phyloP scores from a whole-genome alignment of 2,113 vertebrate genomes.

The Trachemys scripta region DNA sequence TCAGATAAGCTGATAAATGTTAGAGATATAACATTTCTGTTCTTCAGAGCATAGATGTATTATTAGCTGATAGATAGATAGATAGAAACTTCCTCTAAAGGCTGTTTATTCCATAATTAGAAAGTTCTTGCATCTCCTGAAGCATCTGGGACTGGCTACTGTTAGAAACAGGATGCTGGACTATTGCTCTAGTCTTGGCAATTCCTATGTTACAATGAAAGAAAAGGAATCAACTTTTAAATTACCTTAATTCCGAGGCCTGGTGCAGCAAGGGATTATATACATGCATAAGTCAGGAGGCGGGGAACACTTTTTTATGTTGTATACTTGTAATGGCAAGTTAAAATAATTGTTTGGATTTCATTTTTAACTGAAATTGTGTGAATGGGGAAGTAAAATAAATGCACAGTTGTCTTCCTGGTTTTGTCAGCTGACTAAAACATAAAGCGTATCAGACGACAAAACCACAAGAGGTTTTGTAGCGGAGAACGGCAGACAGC shows the following conservation, averaged over 20 bases:
- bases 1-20: not conserved
- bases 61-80: not conserved
- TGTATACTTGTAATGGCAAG: not conserved
- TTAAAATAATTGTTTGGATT: not conserved
- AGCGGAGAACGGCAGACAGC: not conserved
- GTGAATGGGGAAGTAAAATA: not conserved
- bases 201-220: not conserved
- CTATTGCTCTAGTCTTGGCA: not conserved
- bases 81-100: not conserved
- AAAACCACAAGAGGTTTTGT: not conserved
- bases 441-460: not conserved
- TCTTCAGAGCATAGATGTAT: not conserved
- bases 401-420: not conserved
- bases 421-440: not conserved
- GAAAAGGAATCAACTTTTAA: not conserved
- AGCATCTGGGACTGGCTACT: not conserved
- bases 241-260: not conserved
- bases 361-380: not conserved
- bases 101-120: not conserved
- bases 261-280: not conserved
- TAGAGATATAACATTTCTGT: not conserved
- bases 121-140: not conserved
- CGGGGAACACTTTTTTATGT: no score
- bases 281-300: not conserved
- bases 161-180: not conserved